Conservation (phyloP, 2,113 vertebrate genomes). For the Gopherus flavomarginatus region DNA sequence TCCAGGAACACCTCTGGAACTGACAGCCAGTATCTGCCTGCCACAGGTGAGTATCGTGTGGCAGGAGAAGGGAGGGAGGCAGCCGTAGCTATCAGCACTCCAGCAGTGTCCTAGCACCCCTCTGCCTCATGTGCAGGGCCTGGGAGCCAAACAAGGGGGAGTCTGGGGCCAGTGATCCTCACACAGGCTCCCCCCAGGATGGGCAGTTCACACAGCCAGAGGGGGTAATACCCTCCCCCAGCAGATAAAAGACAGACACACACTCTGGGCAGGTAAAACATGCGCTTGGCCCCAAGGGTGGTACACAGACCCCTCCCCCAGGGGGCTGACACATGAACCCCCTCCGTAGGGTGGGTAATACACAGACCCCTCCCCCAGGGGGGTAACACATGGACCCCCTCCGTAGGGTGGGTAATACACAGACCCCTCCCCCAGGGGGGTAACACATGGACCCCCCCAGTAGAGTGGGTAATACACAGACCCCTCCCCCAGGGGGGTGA, state of each 20-base stretch:
- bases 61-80: neutral
- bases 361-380: neutral
- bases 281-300: neutral
- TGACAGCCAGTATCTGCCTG: neutral
- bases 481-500: neutral
- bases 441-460: too few relatives aligned
- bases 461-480: neutral
- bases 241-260: too few relatives aligned
- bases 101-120: neutral
- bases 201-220: too few relatives aligned
- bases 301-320: neutral
- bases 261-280: too few relatives aligned
- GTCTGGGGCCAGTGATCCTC: neutral
- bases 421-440: neutral
- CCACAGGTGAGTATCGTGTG: neutral
- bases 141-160: neutral
- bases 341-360: neutral
- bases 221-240: neutral
- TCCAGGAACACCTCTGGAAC: too few relatives aligned
- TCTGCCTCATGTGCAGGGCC: neutral
- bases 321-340: neutral
- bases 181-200: neutral
- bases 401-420: too few relatives aligned
- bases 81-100: neutral
- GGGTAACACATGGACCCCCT: neutral